Evolutionary conservation across 2,113 vertebrate species (phyloP).

Genomic region (Cephalopholis sonnerati): DNA sequence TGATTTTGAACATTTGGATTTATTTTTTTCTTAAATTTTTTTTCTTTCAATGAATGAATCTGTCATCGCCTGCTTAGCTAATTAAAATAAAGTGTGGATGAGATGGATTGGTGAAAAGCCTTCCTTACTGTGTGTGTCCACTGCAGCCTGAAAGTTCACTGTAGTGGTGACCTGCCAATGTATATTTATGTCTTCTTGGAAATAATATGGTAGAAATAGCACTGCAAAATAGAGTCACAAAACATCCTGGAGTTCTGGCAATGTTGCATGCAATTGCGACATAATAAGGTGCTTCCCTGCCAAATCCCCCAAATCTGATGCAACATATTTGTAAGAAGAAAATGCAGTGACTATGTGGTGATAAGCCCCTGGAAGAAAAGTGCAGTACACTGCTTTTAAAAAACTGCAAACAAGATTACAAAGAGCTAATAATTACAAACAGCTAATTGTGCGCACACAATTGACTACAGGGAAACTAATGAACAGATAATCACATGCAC

Average conservation of each 20-base stretch:
- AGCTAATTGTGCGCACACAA: slow-evolving; percentile 38
- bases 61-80: neutral
- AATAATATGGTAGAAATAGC: neutral
- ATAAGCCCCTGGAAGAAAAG: neutral
- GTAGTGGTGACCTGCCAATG: neutral
- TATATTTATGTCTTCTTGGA: neutral
- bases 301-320: slow-evolving; percentile 18
- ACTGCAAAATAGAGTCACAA: slow-evolving; percentile 10
- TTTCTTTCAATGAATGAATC: neutral
- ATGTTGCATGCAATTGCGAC: neutral
- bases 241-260: neutral
- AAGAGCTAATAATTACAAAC: slow-evolving; percentile 33
- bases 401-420: slow-evolving; percentile 16
- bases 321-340: slow-evolving; percentile 27
- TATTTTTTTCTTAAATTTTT: neutral
- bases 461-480: slow-evolving; percentile 35
- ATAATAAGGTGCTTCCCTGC: neutral
- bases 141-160: neutral
- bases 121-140: neutral
- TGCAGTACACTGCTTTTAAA: neutral
- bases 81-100: neutral
- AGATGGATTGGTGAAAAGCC: neutral
- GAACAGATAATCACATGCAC: slow-evolving; percentile 50
- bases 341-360: neutral
- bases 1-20: neutral